Percentiles rank a stretch among this genome's conserved stretches.
Conservation (phyloP, 2,888 invertebrate species). For the Cheilosia vulpina region DNA sequence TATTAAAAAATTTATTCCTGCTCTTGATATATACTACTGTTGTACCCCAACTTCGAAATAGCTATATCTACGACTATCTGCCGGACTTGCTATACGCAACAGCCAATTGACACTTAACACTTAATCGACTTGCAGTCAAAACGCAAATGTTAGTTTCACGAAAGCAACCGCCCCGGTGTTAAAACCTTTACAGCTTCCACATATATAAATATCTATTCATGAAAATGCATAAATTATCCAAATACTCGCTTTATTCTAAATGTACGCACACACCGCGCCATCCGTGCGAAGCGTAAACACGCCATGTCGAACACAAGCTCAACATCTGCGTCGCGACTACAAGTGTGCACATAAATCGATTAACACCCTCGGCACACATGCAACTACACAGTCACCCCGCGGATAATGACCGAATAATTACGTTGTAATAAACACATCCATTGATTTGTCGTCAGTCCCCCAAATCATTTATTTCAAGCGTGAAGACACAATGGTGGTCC, state of each 20-base stretch:
- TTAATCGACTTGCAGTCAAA: too few relatives aligned
- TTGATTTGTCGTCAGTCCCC: slow-evolving; percentile 45
- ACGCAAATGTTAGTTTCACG: too few relatives aligned
- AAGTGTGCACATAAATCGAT: slow-evolving; percentile 67
- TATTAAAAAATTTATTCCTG: too few relatives aligned
- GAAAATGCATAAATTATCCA: slow-evolving; percentile 44
- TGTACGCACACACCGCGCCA: not conserved
- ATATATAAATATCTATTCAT: not conserved
- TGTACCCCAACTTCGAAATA: too few relatives aligned
- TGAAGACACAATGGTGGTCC: not conserved
- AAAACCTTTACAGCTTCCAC: not conserved
- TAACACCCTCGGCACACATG: slow-evolving; percentile 42
- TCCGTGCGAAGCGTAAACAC: slow-evolving; percentile 54
- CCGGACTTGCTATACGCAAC: too few relatives aligned
- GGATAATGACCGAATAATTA: slow-evolving; percentile 66
- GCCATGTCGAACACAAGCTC: slow-evolving; percentile 53
- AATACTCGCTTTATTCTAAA: slow-evolving; percentile 8
- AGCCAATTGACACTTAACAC: too few relatives aligned
- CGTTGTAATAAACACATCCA: slow-evolving; percentile 62
- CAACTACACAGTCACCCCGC: not conserved
- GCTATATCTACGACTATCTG: too few relatives aligned
- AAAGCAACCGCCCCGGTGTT: too few relatives aligned
- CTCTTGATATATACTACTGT: too few relatives aligned
- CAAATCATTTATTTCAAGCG: not conserved
- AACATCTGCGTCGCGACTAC: slow-evolving; percentile 48